Conservation (phyloP, 2,113 vertebrate genomes). For the Canis aureus region DNA sequence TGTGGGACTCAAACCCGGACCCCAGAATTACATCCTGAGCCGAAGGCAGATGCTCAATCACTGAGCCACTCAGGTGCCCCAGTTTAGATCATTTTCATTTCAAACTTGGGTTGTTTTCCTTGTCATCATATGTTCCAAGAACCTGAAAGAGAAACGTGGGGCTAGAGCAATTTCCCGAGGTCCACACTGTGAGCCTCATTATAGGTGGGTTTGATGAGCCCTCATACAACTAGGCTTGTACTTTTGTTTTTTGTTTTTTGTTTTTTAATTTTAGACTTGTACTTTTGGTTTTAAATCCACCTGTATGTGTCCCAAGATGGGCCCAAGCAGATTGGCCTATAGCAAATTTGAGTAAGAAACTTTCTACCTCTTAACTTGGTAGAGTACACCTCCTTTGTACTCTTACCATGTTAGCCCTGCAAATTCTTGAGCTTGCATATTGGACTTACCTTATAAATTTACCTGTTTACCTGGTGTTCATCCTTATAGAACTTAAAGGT, state of each 20-base stretch:
- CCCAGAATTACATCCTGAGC: no score
- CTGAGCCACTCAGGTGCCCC: no score
- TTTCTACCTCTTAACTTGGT: background rate
- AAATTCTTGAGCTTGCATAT: background rate
- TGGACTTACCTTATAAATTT: slow-evolving; percentile 22
- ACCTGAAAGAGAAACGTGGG: background rate
- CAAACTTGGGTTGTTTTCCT: background rate
- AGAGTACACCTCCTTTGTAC: background rate
- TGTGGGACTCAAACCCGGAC: no score
- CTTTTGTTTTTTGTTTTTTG: background rate
- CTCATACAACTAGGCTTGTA: background rate
- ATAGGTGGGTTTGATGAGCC: background rate
- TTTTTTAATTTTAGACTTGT: background rate
- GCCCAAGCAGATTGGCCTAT: background rate
- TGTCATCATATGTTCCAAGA: background rate
- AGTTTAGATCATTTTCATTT: slow-evolving; percentile 28
- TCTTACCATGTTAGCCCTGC: background rate
- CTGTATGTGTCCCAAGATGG: background rate
- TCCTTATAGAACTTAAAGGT: background rate
- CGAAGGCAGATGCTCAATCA: no score
- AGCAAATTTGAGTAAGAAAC: background rate
- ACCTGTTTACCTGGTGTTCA: background rate
- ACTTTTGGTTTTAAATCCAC: background rate
- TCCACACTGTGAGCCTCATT: background rate
- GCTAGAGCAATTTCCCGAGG: background rate